These are phyloP conservation scores for Callospermophilus lateralis DNA, from an alignment of 2,113 vertebrate genomes.

Conservation along the genomic window DNA sequence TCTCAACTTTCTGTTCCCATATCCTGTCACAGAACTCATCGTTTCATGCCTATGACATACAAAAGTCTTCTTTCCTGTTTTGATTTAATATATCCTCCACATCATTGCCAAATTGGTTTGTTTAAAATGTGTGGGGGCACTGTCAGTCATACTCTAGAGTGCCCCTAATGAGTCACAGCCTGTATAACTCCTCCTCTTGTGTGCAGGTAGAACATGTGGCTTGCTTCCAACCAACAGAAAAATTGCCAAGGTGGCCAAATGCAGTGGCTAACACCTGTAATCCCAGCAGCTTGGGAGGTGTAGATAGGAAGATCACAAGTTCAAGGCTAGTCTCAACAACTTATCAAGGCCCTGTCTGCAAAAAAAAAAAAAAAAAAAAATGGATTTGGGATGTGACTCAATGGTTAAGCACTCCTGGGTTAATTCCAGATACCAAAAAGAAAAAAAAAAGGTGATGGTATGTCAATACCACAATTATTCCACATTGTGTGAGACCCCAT, in stretches of 20 bases:
- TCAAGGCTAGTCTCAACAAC: too few species aligned
- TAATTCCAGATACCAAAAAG: too few species aligned
- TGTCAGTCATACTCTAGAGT: background rate
- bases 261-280: too few species aligned
- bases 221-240: background rate
- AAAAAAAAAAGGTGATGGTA: background rate
- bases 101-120: background rate
- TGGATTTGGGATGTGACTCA: too few species aligned
- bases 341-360: too few species aligned
- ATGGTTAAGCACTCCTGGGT: too few species aligned
- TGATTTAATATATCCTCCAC: background rate
- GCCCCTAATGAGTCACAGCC: fast-evolving
- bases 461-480: background rate
- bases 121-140: background rate
- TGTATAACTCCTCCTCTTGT: background rate
- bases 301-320: too few species aligned
- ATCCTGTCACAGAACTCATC: background rate
- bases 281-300: too few species aligned
- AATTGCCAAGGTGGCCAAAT: background rate
- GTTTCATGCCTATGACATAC: background rate
- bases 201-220: background rate
- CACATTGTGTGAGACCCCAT: background rate
- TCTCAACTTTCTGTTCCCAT: background rate
- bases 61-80: background rate
- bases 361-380: too few species aligned